Conservation (phyloP, 2,113 vertebrate genomes). For the Dipodomys ordii region DNA sequence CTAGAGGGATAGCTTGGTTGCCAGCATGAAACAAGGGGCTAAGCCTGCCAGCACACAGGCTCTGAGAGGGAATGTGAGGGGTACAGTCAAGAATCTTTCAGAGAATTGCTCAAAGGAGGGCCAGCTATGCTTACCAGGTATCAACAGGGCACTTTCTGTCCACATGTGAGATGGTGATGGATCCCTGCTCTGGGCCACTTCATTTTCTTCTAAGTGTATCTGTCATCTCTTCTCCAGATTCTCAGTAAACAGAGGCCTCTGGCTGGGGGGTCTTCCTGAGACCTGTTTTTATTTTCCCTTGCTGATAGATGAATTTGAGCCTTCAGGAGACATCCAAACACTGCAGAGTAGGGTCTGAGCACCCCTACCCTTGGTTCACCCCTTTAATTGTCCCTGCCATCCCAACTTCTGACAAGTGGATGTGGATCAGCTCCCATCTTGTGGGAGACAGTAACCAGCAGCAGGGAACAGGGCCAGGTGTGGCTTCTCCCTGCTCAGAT, state of each 20-base stretch:
- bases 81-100: not conserved
- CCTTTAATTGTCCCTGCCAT: not conserved
- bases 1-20: slow-evolving; percentile 63
- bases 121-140: not conserved
- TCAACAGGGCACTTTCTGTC: not conserved
- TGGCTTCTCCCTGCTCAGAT: not conserved
- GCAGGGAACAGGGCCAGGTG: no score
- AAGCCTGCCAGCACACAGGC: not conserved
- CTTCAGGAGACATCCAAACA: slow-evolving; percentile 8
- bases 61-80: no score
- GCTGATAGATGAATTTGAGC: no score
- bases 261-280: not conserved
- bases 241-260: not conserved
- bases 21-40: no score
- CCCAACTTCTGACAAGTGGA: not conserved
- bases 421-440: no score
- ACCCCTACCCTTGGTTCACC: not conserved
- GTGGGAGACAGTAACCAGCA: not conserved
- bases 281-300: not conserved
- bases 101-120: not conserved
- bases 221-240: no score
- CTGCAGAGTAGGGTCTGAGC: not conserved
- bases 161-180: no score
- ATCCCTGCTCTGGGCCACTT: not conserved
- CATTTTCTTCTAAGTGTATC: accelerated